A percentile compares a stretch with the other conserved stretches of the same genome.
These are phyloP conservation scores for Anarrhichthys ocellatus DNA, from an alignment of 2,113 vertebrate genomes.

Conservation along the genomic window DNA sequence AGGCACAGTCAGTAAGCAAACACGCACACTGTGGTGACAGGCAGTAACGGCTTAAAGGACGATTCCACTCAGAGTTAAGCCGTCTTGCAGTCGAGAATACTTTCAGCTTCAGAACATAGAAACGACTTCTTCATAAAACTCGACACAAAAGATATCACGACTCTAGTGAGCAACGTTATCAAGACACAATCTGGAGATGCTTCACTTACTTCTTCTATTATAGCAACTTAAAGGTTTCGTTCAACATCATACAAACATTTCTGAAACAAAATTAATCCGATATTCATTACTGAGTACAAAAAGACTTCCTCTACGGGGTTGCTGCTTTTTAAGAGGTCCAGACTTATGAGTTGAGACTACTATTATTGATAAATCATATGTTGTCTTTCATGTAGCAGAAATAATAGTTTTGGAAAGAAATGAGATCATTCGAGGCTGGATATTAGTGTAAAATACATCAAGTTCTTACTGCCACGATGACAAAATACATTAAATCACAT, in stretches of 20 bases:
- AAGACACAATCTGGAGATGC: constrained; percentile 26
- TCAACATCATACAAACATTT: not conserved
- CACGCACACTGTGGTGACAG: constrained; percentile 34
- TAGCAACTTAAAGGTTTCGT: not conserved
- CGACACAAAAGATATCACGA: not conserved
- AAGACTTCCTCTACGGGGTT: not conserved
- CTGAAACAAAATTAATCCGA: not conserved
- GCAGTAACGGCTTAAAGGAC: constrained; percentile 6
- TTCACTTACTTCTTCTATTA: not conserved
- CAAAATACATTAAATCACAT: not conserved
- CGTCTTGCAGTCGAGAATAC: not conserved
- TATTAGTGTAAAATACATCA: not conserved
- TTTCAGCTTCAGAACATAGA: constrained; percentile 12
- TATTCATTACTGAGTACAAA: not conserved
- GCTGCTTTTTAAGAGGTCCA: not conserved
- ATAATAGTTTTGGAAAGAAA: not conserved
- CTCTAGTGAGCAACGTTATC: not conserved
- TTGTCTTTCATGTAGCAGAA: not conserved
- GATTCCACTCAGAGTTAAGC: constrained; percentile 9
- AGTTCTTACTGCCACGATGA: not conserved
- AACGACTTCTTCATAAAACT: not conserved
- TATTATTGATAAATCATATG: not conserved
- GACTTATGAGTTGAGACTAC: not conserved
- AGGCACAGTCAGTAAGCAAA: constrained; percentile 65
- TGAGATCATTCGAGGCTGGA: not conserved